Conservation (phyloP, 2,113 vertebrate species). For the Rhodinocichla rosea region DNA sequence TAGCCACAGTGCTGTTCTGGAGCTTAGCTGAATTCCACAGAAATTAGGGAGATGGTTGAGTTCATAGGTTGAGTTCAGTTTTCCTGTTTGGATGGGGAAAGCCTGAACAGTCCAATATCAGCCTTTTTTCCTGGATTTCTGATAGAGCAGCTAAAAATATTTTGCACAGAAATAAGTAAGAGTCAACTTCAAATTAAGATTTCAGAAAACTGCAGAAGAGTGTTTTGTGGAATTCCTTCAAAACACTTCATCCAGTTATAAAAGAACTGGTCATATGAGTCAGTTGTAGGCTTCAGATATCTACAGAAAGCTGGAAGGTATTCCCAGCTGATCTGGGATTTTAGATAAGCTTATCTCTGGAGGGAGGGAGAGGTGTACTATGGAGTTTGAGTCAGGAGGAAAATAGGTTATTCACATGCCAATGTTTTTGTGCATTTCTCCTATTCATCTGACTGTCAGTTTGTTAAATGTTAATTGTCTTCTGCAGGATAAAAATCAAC, state of each 20-base stretch:
- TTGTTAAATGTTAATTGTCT: conserved; percentile 1
- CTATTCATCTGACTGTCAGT: neutral
- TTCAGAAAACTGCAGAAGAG: neutral
- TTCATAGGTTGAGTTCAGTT: neutral
- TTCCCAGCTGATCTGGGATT: neutral
- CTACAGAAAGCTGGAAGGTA: neutral
- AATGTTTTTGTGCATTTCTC: neutral
- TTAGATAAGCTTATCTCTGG: neutral
- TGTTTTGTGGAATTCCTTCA: neutral
- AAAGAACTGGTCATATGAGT: conserved; percentile 9
- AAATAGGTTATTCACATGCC: neutral
- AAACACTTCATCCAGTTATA: neutral
- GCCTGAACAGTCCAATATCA: rapidly evolving
- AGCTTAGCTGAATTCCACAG: neutral
- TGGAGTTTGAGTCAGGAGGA: neutral
- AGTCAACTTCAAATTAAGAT: neutral
- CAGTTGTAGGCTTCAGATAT: neutral
- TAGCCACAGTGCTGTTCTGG: neutral
- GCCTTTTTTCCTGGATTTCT: neutral
- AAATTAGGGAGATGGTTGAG: neutral
- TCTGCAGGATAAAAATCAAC: neutral
- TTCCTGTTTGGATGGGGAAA: neutral
- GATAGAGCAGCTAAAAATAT: neutral
- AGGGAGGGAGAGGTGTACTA: neutral
- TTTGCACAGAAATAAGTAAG: neutral